phyloP scores from a whole-genome alignment of 1,140 invertebrate genomes.

The Drosophila funebris region DNA sequence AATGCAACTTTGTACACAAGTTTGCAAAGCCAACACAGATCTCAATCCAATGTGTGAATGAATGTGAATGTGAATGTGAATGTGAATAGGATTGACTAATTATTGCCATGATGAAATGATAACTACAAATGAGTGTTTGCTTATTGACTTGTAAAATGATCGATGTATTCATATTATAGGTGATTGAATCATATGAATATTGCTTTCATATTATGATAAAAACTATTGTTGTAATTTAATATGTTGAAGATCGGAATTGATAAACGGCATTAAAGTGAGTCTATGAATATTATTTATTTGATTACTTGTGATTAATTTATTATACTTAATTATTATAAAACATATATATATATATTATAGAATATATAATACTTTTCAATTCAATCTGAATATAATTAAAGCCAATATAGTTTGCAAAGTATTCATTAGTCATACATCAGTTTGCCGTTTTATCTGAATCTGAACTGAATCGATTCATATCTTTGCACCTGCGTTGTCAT shows the following conservation, averaged over 20 bases:
- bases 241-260: no score
- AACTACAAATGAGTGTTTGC: neutral
- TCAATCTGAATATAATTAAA: neutral
- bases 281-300: no score
- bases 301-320: no score
- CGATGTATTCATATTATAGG: no score
- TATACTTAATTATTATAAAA: no score
- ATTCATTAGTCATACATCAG: conserved; percentile 10
- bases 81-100: neutral
- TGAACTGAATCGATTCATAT: conserved; percentile 8
- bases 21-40: neutral
- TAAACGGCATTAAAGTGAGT: no score
- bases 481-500: conserved; percentile 6
- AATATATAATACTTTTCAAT: neutral
- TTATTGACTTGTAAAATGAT: neutral
- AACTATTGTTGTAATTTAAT: no score
- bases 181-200: no score
- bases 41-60: conserved; percentile 1
- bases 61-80: neutral
- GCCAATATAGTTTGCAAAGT: neutral
- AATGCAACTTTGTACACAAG: conserved; percentile 20
- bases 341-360: no score
- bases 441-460: conserved; percentile 10
- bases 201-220: no score
- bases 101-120: neutral